These are phyloP conservation scores for Drosophila neotestacea DNA, from an alignment of 2,888 invertebrate genomes.

Conservation along the genomic window DNA sequence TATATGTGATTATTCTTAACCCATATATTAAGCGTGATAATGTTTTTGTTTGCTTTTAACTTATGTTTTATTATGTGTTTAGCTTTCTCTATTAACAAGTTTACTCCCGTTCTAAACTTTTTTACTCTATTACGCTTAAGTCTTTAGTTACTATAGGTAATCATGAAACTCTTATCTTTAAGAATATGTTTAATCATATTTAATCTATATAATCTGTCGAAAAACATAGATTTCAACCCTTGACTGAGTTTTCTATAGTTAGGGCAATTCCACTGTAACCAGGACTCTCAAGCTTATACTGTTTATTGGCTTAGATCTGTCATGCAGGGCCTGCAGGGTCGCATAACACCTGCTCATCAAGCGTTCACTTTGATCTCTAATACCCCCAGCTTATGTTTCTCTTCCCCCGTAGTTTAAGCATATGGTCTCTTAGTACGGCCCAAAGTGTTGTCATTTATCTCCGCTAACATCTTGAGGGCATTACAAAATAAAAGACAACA, in stretches of 20 bases:
- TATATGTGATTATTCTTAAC: no score
- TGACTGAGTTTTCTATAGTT: constrained; percentile 8
- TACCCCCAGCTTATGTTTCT: constrained; percentile 51
- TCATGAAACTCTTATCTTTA: background rate
- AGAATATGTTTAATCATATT: background rate
- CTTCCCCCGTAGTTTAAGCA: constrained; percentile 31
- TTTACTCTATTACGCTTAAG: background rate
- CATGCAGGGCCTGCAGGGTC: constrained; percentile 29
- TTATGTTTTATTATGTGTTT: background rate
- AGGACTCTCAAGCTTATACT: constrained; percentile 31
- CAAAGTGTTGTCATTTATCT: constrained; percentile 79
- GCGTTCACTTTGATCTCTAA: constrained; percentile 70
- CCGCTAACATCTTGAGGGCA: constrained; percentile 72
- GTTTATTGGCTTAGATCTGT: constrained; percentile 67
- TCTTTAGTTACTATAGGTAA: background rate
- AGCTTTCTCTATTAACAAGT: background rate
- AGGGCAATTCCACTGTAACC: constrained; percentile 9
- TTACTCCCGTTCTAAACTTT: background rate
- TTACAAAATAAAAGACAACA: constrained; percentile 54
- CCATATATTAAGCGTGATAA: background rate
- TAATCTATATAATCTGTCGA: background rate
- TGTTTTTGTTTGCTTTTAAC: background rate
- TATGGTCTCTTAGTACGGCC: constrained; percentile 53
- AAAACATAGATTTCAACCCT: constrained; percentile 31
- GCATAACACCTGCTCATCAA: constrained; percentile 58